phyloP scores from a whole-genome alignment of 2,113 vertebrate species.

The Colaptes auratus region DNA sequence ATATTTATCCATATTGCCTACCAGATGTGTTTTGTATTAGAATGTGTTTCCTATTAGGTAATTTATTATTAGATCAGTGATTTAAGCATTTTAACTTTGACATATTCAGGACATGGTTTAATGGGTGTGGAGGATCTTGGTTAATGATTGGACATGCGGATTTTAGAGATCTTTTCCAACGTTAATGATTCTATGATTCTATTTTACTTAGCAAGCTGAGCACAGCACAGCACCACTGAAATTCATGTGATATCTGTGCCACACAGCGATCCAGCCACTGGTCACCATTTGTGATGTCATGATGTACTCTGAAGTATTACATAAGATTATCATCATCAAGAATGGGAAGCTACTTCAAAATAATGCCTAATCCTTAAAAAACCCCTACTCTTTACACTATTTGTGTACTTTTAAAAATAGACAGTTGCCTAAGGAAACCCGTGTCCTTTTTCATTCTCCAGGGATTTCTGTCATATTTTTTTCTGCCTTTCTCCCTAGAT shows the following conservation, averaged over 20 bases:
- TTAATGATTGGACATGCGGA: too few species aligned
- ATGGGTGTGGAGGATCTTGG: too few species aligned
- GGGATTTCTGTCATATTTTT: neutral
- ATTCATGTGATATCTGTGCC: neutral
- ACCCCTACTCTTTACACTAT: neutral
- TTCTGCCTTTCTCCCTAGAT: neutral
- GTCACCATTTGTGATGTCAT: neutral
- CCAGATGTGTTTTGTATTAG: neutral
- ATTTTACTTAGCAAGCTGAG: neutral
- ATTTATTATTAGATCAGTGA: neutral
- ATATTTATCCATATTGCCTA: neutral
- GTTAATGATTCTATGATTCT: too few species aligned
- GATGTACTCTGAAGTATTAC: neutral
- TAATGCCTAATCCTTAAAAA: neutral
- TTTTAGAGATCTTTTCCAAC: too few species aligned
- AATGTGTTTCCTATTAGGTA: neutral
- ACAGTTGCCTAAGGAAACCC: neutral
- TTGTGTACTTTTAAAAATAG: neutral
- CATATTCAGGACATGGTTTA: too few species aligned
- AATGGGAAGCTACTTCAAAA: neutral
- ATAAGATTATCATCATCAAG: neutral
- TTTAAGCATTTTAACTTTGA: neutral
- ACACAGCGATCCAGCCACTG: neutral
- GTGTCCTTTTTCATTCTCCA: neutral
- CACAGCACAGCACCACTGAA: neutral